phyloP scores from a whole-genome alignment of 37 sponge, comb jelly and placozoan genomes.

The Mnemiopsis leidyi region DNA sequence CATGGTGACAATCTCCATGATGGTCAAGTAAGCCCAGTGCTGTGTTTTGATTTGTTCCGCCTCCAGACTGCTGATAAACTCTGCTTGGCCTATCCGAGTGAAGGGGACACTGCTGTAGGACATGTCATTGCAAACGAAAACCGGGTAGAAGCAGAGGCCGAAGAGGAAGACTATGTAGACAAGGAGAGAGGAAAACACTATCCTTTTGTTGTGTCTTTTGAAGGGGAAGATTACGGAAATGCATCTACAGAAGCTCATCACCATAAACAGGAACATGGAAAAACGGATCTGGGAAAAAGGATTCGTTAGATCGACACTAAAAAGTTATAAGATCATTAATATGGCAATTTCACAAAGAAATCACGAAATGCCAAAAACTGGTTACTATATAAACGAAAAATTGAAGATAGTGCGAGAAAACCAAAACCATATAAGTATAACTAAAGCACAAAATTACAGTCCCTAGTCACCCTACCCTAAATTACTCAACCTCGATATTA shows the following conservation, averaged over 20 bases:
- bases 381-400: too few relatives aligned
- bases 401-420: too few relatives aligned
- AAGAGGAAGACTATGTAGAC: background rate
- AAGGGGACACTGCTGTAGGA: slow-evolving; percentile 5
- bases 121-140: background rate
- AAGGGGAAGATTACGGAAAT: background rate
- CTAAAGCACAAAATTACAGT: too few relatives aligned
- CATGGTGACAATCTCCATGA: slow-evolving; percentile 1
- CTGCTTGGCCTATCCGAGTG: background rate
- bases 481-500: background rate
- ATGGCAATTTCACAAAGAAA: too few relatives aligned
- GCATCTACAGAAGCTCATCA: slow-evolving; percentile 3
- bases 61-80: background rate
- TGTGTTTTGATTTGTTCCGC: background rate
- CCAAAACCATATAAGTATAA: too few relatives aligned
- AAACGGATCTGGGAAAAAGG: slow-evolving; percentile 9
- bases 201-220: background rate
- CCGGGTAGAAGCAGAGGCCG: background rate
- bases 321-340: too few relatives aligned
- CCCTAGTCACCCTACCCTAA: too few relatives aligned
- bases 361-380: too few relatives aligned
- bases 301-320: background rate
- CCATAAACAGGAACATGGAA: slow-evolving; percentile 40
- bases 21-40: background rate
- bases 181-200: background rate